These are phyloP conservation scores for Drosophila conformis DNA, from an alignment of 2,888 invertebrate genomes.

Conservation along the genomic window DNA sequence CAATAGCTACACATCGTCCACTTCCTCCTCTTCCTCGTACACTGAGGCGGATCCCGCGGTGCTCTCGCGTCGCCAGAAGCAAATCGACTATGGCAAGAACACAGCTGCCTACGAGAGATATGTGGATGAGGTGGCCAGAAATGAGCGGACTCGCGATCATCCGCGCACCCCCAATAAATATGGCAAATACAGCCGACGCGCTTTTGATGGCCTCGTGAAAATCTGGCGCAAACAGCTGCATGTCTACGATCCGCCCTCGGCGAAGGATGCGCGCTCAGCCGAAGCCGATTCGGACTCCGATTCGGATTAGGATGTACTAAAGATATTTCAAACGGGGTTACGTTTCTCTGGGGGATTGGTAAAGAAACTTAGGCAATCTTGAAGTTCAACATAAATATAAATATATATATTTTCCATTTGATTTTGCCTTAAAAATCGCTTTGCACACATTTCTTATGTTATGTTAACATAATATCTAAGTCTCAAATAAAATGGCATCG, in stretches of 20 bases:
- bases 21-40: slow-evolving; percentile 77
- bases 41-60: slow-evolving; percentile 90
- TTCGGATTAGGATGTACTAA: slow-evolving; percentile 49
- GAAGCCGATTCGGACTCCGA: slow-evolving; percentile 63
- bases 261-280: background rate
- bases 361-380: slow-evolving; percentile 25
- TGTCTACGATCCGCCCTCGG: slow-evolving; percentile 88
- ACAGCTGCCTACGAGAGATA: slow-evolving; percentile 94
- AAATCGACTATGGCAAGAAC: slow-evolving; percentile 97
- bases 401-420: slow-evolving; percentile 17
- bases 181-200: slow-evolving; percentile 94
- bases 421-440: slow-evolving; percentile 11
- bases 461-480: slow-evolving; percentile 50
- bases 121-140: slow-evolving; percentile 88
- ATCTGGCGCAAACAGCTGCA: slow-evolving; percentile 95
- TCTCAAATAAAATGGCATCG: slow-evolving; percentile 64
- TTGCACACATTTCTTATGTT: slow-evolving; percentile 37
- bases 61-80: slow-evolving; percentile 93
- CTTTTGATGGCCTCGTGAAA: slow-evolving; percentile 95
- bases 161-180: slow-evolving; percentile 96
- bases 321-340: background rate
- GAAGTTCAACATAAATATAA: background rate
- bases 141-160: slow-evolving; percentile 89
- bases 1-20: slow-evolving; percentile 81
- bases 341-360: slow-evolving; percentile 15